Percentiles rank a stretch among this genome's conserved stretches.
Evolutionary conservation across 2,113 vertebrate genomes (phyloP).

Genomic region (Andinoacara biseriatus): DNA sequence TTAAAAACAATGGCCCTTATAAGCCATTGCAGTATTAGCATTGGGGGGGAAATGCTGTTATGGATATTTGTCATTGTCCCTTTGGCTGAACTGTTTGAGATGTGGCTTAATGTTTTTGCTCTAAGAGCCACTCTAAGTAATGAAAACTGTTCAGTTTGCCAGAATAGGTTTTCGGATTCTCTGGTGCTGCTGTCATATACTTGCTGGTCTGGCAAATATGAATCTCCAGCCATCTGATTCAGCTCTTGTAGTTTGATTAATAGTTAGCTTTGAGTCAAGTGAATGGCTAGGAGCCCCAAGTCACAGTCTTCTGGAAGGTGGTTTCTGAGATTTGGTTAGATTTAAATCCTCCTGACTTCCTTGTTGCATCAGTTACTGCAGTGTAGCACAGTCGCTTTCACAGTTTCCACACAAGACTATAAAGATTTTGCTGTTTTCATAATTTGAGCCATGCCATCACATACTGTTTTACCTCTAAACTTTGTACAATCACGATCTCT

Average conservation of each 20-base stretch:
- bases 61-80: conserved; percentile 57
- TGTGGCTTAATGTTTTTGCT: conserved; percentile 34
- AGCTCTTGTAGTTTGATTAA: conserved; percentile 73
- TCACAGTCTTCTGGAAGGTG: neutral
- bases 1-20: conserved; percentile 1
- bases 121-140: conserved; percentile 80
- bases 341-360: neutral
- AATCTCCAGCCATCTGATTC: conserved; percentile 74
- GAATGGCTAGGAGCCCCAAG: conserved; percentile 22
- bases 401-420: neutral
- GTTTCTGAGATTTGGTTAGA: neutral
- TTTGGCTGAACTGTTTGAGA: conserved; percentile 47
- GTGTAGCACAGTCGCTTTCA: neutral
- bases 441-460: conserved; percentile 14
- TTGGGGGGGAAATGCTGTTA: conserved; percentile 22
- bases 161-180: conserved; percentile 60
- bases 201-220: conserved; percentile 81
- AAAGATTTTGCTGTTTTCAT: neutral
- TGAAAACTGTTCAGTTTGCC: conserved; percentile 73
- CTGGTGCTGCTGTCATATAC: conserved; percentile 75
- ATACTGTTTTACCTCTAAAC: conserved; percentile 12
- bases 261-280: conserved; percentile 51
- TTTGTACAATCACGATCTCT: conserved; percentile 2
- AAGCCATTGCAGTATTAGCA: conserved; percentile 29
- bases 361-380: neutral